Conservation (phyloP, 2,797 vertebrate genomes). For the Neomorphus geoffroyi region DNA sequence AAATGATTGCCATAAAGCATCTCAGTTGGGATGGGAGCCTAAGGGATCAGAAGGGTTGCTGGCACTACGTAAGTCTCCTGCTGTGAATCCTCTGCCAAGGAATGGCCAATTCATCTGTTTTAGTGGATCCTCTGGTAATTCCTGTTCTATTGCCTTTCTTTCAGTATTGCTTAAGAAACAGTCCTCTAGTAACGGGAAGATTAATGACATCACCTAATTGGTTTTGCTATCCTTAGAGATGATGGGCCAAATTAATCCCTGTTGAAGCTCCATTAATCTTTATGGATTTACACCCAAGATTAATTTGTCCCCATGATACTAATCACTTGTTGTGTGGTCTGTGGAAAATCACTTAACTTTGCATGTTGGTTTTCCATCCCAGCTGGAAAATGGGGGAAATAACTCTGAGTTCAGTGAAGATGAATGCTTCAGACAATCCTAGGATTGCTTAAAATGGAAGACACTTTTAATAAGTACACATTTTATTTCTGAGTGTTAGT, state of each 20-base stretch:
- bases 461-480: neutral
- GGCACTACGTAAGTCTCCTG: neutral
- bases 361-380: neutral
- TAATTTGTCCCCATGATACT: slow-evolving; percentile 55
- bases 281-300: slow-evolving; percentile 65
- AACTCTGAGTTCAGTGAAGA: neutral
- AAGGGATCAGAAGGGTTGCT: neutral
- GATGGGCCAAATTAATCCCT: slow-evolving; percentile 64
- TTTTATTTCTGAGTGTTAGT: neutral
- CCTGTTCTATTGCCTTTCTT: slow-evolving; percentile 4
- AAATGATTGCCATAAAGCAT: neutral
- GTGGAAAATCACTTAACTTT: slow-evolving; percentile 51
- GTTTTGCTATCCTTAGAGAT: slow-evolving; percentile 60
- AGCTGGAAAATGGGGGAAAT: neutral
- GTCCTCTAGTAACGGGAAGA: slow-evolving; percentile 23
- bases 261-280: slow-evolving; percentile 62
- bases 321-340: slow-evolving; percentile 55
- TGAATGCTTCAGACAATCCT: neutral
- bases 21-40: neutral
- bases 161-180: slow-evolving; percentile 37
- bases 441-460: neutral
- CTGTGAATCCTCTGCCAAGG: neutral
- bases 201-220: slow-evolving; percentile 65
- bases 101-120: neutral
- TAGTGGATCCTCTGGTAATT: neutral